phyloP scores from a whole-genome alignment of 2,797 vertebrate species.

The Propithecus deckenii region DNA sequence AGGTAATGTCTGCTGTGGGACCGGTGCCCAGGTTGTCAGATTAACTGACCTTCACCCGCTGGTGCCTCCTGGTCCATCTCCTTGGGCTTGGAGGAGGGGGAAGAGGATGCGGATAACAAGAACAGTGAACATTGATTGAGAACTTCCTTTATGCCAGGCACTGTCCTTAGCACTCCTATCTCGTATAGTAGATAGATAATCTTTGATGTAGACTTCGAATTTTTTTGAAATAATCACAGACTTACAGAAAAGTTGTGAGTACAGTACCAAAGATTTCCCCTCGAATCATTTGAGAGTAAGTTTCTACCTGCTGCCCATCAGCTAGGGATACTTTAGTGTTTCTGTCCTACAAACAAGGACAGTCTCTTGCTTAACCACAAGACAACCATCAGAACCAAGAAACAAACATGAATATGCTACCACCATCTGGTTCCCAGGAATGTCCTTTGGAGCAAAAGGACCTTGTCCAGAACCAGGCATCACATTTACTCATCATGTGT shows the following conservation, averaged over 20 bases:
- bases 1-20: not conserved
- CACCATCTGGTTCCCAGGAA: not conserved
- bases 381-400: not conserved
- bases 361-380: not conserved
- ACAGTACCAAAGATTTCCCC: not conserved
- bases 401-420: accelerated
- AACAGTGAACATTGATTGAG: not conserved
- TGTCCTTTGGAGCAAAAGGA: not conserved
- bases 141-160: not conserved
- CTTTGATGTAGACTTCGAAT: not conserved
- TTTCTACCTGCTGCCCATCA: not conserved
- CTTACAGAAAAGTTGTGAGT: not conserved
- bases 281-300: not conserved
- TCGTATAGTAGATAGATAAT: not conserved
- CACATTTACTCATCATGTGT: not conserved
- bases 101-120: not conserved
- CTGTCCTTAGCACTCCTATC: not conserved
- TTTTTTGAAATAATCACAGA: not conserved
- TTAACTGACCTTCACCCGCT: not conserved
- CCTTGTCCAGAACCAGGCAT: not conserved
- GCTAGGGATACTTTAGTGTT: not conserved
- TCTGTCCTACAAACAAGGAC: not conserved
- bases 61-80: not conserved
- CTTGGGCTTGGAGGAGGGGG: not conserved
- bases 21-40: not conserved